Evolutionary conservation across 2,797 vertebrate species (phyloP), one percentile per base, ranked within the genome.

Genomic region (Galago senegalensis): DNA sequence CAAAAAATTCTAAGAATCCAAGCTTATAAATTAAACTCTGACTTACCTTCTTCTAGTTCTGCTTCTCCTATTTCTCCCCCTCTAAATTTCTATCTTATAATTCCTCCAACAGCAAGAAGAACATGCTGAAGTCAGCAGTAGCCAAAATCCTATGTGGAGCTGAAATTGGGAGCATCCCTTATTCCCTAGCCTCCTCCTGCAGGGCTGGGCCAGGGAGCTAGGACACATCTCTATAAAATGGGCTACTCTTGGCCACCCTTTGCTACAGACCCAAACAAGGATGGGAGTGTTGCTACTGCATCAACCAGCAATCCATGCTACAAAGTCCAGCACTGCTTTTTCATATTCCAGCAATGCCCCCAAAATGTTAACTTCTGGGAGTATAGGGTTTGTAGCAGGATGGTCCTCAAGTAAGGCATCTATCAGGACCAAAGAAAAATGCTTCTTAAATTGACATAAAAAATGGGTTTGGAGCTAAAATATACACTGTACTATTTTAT

Each of bases 401-500:
- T 0, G 21, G 27, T 60, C 37, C 31, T 92, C 82, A 83, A 43
- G 63, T 61, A 86, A 87, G 37, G n/a, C 9, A 84, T 27, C 72
- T 40, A 40, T 14, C 2, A n/a, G 65, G 79, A 69, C 27, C 63
- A 83, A 58, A 92, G 27, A 11, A 94, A 96, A 92, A 87, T 21
- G 46, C 6, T 94, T 90, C 69, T 75, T 89, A 65, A 93, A 82
- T 10, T 93, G 58, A 85, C 69, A 94, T 49, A 65, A 61, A 95
- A 93, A 93, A 65, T 86, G 29, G 34, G 9, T 21, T 94, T 82
- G 27, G 80, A 82, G 43, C 70, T 85, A 93, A 93, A 96, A 79
- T 70, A 84, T 29, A 75, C 70, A 90, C 9, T 87, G 29, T 21
- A 40, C 40, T 65, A 67, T 83, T 97, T 96, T 92, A 95, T 58